A percentile compares a stretch with the other conserved stretches of the same genome.
phyloP scores from a whole-genome alignment of 2,113 vertebrate genomes.

The Heterotis niloticus region DNA sequence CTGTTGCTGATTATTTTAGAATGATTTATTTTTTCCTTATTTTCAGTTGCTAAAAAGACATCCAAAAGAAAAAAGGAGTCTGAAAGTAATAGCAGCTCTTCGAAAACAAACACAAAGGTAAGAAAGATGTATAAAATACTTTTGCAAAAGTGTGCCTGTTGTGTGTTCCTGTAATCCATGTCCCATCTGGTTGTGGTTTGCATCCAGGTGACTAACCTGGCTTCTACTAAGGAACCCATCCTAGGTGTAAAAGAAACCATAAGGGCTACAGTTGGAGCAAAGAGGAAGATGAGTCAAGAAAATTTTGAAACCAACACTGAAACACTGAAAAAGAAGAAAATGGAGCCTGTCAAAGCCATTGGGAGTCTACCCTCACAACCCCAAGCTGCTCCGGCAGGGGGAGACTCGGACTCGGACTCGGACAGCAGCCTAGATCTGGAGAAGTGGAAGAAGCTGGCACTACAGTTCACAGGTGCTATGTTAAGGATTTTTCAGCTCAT shows the following conservation, averaged over 20 bases:
- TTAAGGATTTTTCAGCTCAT: background rate
- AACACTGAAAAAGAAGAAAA: constrained; percentile 43
- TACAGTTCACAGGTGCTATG: constrained; percentile 53
- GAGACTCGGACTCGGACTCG: constrained; percentile 56
- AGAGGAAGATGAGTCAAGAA: constrained; percentile 38
- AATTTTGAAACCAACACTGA: constrained; percentile 28
- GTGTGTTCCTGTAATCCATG: background rate
- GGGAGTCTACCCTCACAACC: background rate
- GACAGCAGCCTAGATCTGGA: constrained; percentile 69
- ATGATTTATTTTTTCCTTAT: background rate
- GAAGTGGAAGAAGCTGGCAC: constrained; percentile 61
- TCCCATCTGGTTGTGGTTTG: background rate
- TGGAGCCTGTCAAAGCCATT: background rate
- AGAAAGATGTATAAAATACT: background rate
- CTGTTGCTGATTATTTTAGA: background rate
- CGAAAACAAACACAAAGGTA: constrained; percentile 28
- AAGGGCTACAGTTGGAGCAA: background rate
- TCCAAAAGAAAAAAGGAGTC: constrained; percentile 33
- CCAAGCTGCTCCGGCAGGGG: constrained; percentile 8
- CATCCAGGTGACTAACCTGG: background rate
- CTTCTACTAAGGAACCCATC: background rate
- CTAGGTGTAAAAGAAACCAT: background rate
- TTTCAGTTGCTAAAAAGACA: constrained; percentile 18
- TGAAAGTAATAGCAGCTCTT: constrained; percentile 21
- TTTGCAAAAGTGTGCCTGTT: background rate